Evolutionary conservation across 2,888 invertebrate genomes (phyloP).

Genomic region (Agrochola lota): DNA sequence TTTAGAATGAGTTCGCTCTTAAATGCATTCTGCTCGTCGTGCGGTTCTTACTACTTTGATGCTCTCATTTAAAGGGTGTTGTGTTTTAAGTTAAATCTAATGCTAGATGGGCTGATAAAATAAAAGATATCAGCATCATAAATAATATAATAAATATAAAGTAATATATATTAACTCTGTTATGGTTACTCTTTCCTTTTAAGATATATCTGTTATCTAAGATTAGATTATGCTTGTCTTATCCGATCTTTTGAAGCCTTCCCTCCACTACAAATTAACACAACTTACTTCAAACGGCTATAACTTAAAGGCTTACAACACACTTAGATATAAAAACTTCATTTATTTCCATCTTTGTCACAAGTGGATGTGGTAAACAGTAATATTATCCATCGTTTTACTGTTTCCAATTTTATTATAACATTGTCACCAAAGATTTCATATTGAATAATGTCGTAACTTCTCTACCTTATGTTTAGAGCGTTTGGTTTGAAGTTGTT

Average conservation of each 20-base stretch:
- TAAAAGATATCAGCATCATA: not conserved
- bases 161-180: not conserved
- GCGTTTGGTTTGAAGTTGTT: conserved; percentile 28
- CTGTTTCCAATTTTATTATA: conserved; percentile 57
- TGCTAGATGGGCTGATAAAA: not conserved
- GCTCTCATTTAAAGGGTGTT: not conserved
- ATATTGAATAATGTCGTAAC: conserved; percentile 59
- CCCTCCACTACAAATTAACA: conserved; percentile 5
- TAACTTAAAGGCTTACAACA: conserved; percentile 11
- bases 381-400: conserved; percentile 52
- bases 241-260: conserved; percentile 1
- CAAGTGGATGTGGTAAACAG: conserved; percentile 36
- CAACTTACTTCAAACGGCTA: conserved; percentile 5
- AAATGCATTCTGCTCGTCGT: not conserved
- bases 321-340: conserved; percentile 39
- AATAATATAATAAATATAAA: not conserved
- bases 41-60: not conserved
- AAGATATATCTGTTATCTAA: not conserved
- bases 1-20: too few species aligned
- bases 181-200: not conserved
- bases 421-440: conserved; percentile 51
- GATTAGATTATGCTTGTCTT: not conserved
- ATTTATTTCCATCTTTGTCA: conserved; percentile 21
- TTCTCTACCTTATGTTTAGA: conserved; percentile 52
- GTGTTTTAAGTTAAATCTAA: not conserved